A percentile compares a stretch with the other conserved stretches of the same genome.
These are phyloP conservation scores for Myopa testacea DNA, from an alignment of 2,888 invertebrate genomes.

Conservation along the genomic window DNA sequence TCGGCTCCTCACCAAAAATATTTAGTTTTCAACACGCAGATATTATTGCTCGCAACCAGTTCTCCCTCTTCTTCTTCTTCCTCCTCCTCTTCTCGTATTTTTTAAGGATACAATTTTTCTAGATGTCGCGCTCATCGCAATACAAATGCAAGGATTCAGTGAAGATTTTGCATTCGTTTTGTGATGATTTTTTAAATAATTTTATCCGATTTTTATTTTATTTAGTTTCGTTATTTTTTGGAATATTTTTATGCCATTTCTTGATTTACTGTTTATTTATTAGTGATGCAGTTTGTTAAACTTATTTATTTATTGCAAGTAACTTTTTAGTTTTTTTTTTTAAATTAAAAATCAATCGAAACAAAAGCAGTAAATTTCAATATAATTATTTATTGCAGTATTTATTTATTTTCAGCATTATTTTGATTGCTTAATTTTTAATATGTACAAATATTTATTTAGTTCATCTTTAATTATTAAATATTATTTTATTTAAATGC, in stretches of 20 bases:
- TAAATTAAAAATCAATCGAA: background rate
- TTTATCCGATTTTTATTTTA: conserved; percentile 10
- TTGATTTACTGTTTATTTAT: background rate
- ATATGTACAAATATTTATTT: conserved; percentile 50
- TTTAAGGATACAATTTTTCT: background rate
- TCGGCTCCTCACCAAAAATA: conserved; percentile 62
- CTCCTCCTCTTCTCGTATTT: background rate
- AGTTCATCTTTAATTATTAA: background rate
- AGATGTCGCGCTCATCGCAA: conserved; percentile 7
- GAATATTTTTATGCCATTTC: background rate
- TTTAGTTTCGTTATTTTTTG: background rate
- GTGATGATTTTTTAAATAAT: conserved; percentile 10
- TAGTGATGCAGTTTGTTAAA: background rate
- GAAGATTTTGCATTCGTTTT: conserved; percentile 28
- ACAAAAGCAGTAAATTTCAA: background rate
- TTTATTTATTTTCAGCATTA: conserved; percentile 11
- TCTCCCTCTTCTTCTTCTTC: conserved; percentile 42
- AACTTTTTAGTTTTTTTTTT: background rate
- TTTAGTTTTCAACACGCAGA: conserved; percentile 68
- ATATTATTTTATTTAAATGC: background rate
- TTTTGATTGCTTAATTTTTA: conserved; percentile 46
- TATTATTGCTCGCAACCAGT: conserved; percentile 69
- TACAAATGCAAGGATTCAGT: conserved; percentile 33
- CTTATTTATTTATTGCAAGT: conserved; percentile 28
- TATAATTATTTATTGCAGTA: background rate